Evolutionary conservation across 2,888 invertebrate species (phyloP).

Genomic region (Caenorhabditis sp.): DNA sequence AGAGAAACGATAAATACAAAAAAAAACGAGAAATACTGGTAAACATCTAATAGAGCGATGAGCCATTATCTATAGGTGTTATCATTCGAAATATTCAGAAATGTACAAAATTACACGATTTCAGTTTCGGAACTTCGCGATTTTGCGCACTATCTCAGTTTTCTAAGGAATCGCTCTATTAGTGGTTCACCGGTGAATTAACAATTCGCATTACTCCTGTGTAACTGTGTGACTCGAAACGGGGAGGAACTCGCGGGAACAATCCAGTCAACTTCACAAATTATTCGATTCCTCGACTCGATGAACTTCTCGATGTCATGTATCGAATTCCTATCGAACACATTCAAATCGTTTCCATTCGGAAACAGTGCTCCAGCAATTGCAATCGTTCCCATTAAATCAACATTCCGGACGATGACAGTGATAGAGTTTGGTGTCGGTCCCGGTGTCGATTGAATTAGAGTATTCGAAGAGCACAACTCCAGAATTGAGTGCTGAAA

Average conservation of each 20-base stretch:
- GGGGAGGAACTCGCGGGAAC: slow-evolving; percentile 69
- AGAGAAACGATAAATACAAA: not conserved
- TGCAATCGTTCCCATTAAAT: slow-evolving; percentile 72
- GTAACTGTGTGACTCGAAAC: slow-evolving; percentile 64
- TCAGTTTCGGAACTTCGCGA: too few relatives aligned
- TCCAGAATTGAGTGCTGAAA: slow-evolving; percentile 62
- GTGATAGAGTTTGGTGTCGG: slow-evolving; percentile 69
- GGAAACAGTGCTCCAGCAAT: slow-evolving; percentile 70
- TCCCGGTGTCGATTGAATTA: slow-evolving; percentile 69
- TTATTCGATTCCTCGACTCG: slow-evolving; percentile 65
- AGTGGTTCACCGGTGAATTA: too few relatives aligned
- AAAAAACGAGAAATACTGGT: too few relatives aligned
- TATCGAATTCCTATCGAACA: slow-evolving; percentile 60
- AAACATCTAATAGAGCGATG: too few relatives aligned
- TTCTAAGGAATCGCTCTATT: too few relatives aligned
- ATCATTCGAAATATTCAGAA: too few relatives aligned
- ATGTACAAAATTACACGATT: too few relatives aligned
- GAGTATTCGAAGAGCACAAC: slow-evolving; percentile 68
- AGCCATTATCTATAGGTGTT: too few relatives aligned
- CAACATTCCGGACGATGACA: slow-evolving; percentile 70
- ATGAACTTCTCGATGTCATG: slow-evolving; percentile 59
- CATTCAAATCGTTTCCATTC: slow-evolving; percentile 64
- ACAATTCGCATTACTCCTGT: slow-evolving; percentile 51
- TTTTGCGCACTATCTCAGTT: too few relatives aligned
- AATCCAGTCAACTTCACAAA: slow-evolving; percentile 73